A percentile compares a stretch with the other conserved stretches of the same genome.
Conservation (phyloP, 2,888 invertebrate species). For the Ophioninae sp. region DNA sequence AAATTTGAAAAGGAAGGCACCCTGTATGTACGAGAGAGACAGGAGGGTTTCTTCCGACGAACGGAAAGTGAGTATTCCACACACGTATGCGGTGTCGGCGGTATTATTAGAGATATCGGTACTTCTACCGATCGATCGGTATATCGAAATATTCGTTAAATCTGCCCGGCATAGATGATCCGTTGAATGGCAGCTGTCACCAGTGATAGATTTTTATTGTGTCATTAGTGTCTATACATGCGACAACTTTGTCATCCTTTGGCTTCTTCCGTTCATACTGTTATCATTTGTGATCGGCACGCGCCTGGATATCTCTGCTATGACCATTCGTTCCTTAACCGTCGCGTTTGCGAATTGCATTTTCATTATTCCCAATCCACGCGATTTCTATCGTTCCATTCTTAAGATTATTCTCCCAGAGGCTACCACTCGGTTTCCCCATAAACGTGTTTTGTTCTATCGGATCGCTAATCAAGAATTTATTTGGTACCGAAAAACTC, state of each 20-base stretch:
- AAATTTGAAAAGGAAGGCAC: slow-evolving; percentile 96
- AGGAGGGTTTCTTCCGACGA: slow-evolving; percentile 95
- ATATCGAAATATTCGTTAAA: slow-evolving; percentile 14
- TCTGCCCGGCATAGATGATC: slow-evolving; percentile 9
- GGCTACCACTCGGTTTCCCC: background rate
- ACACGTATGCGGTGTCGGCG: slow-evolving; percentile 5
- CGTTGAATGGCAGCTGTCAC: background rate
- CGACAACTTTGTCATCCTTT: background rate
- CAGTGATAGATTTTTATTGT: background rate
- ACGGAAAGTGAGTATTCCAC: slow-evolving; percentile 89
- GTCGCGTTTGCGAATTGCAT: no score
- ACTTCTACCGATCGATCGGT: slow-evolving; percentile 7
- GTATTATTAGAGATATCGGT: background rate
- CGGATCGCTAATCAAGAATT: background rate
- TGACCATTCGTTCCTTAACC: background rate
- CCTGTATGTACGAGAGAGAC: slow-evolving; percentile 91
- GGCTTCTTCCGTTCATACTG: background rate
- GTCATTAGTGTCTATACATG: background rate
- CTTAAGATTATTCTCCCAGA: background rate
- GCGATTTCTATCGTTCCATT: background rate
- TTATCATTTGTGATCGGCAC: background rate
- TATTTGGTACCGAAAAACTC: background rate
- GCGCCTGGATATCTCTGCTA: background rate
- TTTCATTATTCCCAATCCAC: background rate
- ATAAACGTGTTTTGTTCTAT: background rate